These are phyloP conservation scores for Neuroterus valhalla DNA, from an alignment of 1,140 invertebrate genomes.

Conservation along the genomic window DNA sequence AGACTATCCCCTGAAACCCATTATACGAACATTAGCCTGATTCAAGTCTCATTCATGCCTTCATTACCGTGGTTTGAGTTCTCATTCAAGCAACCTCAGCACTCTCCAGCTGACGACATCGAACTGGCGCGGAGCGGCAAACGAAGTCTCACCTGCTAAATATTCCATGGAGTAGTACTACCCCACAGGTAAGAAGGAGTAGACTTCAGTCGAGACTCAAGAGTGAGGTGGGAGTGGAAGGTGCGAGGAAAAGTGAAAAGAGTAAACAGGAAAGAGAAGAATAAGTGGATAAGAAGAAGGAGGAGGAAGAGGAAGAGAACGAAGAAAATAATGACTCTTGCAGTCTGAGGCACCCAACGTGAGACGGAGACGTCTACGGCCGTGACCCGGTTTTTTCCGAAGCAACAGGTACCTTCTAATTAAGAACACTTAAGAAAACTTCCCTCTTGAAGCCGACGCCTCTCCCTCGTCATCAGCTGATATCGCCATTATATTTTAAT, in stretches of 20 bases:
- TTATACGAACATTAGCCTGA: constrained; percentile 44
- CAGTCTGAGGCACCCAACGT: constrained; percentile 62
- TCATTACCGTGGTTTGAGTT: constrained; percentile 49
- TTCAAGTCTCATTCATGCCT: constrained; percentile 25
- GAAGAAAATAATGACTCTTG: constrained; percentile 75
- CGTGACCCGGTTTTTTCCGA: constrained; percentile 76
- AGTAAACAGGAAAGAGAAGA: constrained; percentile 38
- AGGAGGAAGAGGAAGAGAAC: constrained; percentile 60
- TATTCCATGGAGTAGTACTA: constrained; percentile 56
- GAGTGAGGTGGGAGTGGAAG: constrained; percentile 28
- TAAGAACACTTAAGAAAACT: constrained; percentile 77
- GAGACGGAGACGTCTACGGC: constrained; percentile 66
- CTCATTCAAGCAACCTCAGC: constrained; percentile 49
- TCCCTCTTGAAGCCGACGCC: constrained; percentile 75
- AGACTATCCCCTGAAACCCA: background rate
- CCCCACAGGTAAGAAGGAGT: constrained; percentile 47
- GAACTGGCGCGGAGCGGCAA: constrained; percentile 38
- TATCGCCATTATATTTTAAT: constrained; percentile 58
- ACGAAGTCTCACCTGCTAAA: constrained; percentile 54
- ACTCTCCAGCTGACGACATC: constrained; percentile 48
- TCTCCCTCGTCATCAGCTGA: constrained; percentile 58
- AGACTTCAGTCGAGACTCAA: background rate
- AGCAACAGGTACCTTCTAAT: constrained; percentile 76
- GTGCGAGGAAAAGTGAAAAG: constrained; percentile 39
- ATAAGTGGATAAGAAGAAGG: constrained; percentile 48